Percentiles rank a stretch among this genome's conserved stretches.
Conservation (phyloP, 2,888 invertebrate genomes). For the Osmoderma eremita region DNA sequence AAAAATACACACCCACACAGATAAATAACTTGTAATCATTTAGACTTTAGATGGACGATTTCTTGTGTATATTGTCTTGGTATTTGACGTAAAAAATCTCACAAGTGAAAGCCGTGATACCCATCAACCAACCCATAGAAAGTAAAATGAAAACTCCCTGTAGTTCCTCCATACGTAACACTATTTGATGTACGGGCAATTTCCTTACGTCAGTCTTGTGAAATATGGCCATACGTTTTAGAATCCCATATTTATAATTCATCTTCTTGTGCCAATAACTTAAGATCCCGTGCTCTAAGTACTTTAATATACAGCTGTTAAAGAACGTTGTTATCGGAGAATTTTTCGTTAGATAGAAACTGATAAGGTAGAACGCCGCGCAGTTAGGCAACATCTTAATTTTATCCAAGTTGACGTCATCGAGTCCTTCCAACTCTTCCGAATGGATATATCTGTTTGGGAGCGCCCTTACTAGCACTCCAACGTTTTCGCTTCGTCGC, state of each 20-base stretch:
- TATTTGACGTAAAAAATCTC: slow-evolving; percentile 15
- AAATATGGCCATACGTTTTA: slow-evolving; percentile 8
- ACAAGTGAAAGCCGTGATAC: slow-evolving; percentile 6
- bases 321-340: slow-evolving; percentile 5
- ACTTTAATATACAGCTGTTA: not conserved
- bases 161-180: slow-evolving; percentile 18
- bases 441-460: slow-evolving; percentile 10
- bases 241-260: not conserved
- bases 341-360: slow-evolving; percentile 2
- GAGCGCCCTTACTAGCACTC: slow-evolving; percentile 2
- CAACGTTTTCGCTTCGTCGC: slow-evolving; percentile 10
- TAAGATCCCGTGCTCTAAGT: slow-evolving; percentile 19
- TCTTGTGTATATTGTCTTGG: not conserved
- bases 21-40: too few species aligned
- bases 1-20: too few species aligned
- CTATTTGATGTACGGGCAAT: not conserved
- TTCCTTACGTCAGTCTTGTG: not conserved
- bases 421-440: not conserved
- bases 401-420: not conserved
- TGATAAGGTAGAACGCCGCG: slow-evolving; percentile 1
- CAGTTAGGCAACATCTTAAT: slow-evolving; percentile 21
- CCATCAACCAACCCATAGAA: slow-evolving; percentile 10
- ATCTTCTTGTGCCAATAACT: slow-evolving; percentile 18
- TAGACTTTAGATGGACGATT: too few species aligned
- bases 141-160: slow-evolving; percentile 23